Conservation (phyloP, 2,888 invertebrate species). For the Catocala sponsa region DNA sequence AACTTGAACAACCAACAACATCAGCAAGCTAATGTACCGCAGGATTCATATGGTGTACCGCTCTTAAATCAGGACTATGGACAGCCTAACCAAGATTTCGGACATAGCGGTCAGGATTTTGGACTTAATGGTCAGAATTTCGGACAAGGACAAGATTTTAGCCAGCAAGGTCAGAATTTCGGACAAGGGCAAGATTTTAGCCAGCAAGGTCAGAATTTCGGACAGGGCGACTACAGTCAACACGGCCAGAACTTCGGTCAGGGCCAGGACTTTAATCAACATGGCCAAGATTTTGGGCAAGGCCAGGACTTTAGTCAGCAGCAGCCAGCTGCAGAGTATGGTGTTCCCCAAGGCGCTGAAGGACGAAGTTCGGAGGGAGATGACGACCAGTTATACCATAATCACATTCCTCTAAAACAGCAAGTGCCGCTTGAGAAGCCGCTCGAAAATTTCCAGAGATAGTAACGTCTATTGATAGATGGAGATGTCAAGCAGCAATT, state of each 20-base stretch:
- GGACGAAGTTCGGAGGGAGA: slow-evolving; percentile 71
- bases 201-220: slow-evolving; percentile 51
- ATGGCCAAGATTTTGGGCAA: slow-evolving; percentile 56
- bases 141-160: slow-evolving; percentile 42
- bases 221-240: slow-evolving; percentile 47
- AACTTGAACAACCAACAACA: slow-evolving; percentile 64
- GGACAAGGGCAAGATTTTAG: slow-evolving; percentile 44
- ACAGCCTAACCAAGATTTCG: slow-evolving; percentile 44
- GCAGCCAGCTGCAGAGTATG: slow-evolving; percentile 67
- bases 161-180: slow-evolving; percentile 50
- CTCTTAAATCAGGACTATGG: slow-evolving; percentile 43
- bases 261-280: slow-evolving; percentile 35
- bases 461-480: slow-evolving; percentile 39
- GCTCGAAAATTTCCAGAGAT: slow-evolving; percentile 77
- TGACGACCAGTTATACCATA: slow-evolving; percentile 69
- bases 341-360: slow-evolving; percentile 74
- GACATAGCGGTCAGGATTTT: slow-evolving; percentile 43
- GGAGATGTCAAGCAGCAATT: slow-evolving; percentile 36
- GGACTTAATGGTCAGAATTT: slow-evolving; percentile 43
- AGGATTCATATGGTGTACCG: slow-evolving; percentile 56
- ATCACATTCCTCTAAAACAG: slow-evolving; percentile 80
- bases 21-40: slow-evolving; percentile 45
- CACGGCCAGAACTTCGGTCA: slow-evolving; percentile 42
- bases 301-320: slow-evolving; percentile 53
- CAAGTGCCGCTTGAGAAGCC: slow-evolving; percentile 82